phyloP scores from a whole-genome alignment of 2,888 invertebrate species.

The Dynastes tityus region DNA sequence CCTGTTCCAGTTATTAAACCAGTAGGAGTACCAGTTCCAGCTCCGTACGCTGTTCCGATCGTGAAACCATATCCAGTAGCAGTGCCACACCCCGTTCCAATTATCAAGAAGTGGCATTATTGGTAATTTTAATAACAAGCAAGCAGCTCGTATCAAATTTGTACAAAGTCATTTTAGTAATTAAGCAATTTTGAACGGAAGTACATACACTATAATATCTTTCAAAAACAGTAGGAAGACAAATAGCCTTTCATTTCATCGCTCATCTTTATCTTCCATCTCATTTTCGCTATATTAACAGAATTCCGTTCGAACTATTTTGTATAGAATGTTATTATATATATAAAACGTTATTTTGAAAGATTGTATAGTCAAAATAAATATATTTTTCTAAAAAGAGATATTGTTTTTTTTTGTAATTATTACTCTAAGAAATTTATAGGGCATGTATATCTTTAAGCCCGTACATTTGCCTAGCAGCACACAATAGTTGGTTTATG shows the following conservation, averaged over 20 bases:
- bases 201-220: too few relatives aligned
- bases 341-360: not conserved
- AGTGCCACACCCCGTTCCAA: slow-evolving; percentile 67
- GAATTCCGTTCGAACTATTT: not conserved
- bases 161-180: not conserved
- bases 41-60: slow-evolving; percentile 72
- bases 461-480: too few relatives aligned
- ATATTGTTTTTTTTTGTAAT: too few relatives aligned
- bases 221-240: too few relatives aligned
- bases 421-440: too few relatives aligned
- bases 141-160: slow-evolving; percentile 59
- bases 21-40: slow-evolving; percentile 70
- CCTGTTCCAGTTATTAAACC: slow-evolving; percentile 69
- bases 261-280: too few relatives aligned
- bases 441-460: too few relatives aligned
- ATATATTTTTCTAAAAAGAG: too few relatives aligned
- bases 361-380: too few relatives aligned
- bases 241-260: too few relatives aligned
- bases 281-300: too few relatives aligned
- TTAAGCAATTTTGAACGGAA: not conserved
- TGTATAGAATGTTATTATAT: slow-evolving; percentile 15
- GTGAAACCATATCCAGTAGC: slow-evolving; percentile 65
- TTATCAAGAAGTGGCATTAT: slow-evolving; percentile 64
- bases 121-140: slow-evolving; percentile 48
- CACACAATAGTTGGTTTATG: too few relatives aligned